Evolutionary conservation across 2,888 invertebrate species (phyloP).

Genomic region (Boloria selene): DNA sequence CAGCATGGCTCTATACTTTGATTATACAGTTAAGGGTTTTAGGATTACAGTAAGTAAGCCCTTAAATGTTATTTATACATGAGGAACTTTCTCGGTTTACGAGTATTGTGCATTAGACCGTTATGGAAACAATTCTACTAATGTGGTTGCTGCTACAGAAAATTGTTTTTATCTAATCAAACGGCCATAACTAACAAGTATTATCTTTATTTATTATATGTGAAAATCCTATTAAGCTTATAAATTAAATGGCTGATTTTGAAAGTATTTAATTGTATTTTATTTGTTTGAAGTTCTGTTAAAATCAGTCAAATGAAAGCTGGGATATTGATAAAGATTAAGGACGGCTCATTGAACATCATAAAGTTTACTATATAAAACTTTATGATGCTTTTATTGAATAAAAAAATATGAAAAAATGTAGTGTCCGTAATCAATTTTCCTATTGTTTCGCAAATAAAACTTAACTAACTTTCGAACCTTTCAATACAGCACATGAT

Average conservation of each 20-base stretch:
- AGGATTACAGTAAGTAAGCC: constrained; percentile 19
- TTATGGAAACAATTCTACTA: constrained; percentile 22
- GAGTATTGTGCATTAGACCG: constrained; percentile 25
- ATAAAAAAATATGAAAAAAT: not conserved
- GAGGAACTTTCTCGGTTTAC: constrained; percentile 27
- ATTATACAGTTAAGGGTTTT: constrained; percentile 28
- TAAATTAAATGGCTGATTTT: not conserved
- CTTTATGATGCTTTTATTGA: not conserved
- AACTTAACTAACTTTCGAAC: constrained; percentile 10
- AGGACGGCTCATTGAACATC: not conserved
- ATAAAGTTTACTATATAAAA: constrained; percentile 1
- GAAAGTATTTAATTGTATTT: not conserved
- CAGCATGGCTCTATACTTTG: constrained; percentile 16
- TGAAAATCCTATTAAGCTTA: not conserved
- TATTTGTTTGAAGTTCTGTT: not conserved
- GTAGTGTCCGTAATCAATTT: not conserved
- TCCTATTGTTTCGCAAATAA: constrained; percentile 9
- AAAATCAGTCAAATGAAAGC: not conserved
- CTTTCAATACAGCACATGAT: constrained; percentile 6
- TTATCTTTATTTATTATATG: not conserved
- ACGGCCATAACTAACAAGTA: constrained; percentile 4
- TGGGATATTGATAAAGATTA: not conserved
- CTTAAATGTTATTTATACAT: constrained; percentile 27
- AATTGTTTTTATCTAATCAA: constrained; percentile 21
- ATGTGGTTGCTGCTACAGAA: constrained; percentile 12